Evolutionary conservation across 2,888 invertebrate genomes (phyloP).

Genomic region (Atethmia centrago): DNA sequence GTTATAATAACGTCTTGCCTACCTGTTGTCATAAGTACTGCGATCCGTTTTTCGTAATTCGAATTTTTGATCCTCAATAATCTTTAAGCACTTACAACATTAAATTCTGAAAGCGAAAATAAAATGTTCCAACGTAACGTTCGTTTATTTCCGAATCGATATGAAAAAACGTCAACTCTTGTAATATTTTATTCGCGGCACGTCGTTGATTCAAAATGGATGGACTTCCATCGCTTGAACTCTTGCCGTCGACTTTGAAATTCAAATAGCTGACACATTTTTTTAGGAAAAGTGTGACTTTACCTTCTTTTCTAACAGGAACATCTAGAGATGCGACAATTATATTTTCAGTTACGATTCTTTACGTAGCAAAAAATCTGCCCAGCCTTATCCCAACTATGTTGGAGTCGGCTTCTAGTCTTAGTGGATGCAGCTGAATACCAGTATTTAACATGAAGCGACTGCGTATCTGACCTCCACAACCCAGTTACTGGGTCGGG

Average conservation of each 20-base stretch:
- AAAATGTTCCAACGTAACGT: background rate
- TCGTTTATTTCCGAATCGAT: conserved; percentile 14
- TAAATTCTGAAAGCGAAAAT: conserved; percentile 11
- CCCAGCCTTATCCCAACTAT: no score
- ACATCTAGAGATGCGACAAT: background rate
- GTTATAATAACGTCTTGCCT: no score
- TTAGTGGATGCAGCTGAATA: no score
- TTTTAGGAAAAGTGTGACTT: background rate
- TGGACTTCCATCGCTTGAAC: background rate
- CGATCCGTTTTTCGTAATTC: no score
- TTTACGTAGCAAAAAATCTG: no score
- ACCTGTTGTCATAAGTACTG: no score
- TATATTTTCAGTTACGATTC: background rate
- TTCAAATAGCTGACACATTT: background rate
- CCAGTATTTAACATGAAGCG: no score
- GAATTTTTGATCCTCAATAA: background rate
- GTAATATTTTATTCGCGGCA: conserved; percentile 34
- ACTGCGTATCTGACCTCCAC: no score
- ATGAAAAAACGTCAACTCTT: conserved; percentile 32
- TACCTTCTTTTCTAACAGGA: background rate
- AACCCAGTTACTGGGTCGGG: no score
- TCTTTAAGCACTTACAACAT: background rate
- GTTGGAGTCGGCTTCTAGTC: no score
- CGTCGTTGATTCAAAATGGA: conserved; percentile 19
- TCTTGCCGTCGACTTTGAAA: conserved; percentile 2